A percentile compares a stretch with the other conserved stretches of the same genome.
phyloP scores from a whole-genome alignment of 2,797 vertebrate genomes.

The Lacerta viridis region DNA sequence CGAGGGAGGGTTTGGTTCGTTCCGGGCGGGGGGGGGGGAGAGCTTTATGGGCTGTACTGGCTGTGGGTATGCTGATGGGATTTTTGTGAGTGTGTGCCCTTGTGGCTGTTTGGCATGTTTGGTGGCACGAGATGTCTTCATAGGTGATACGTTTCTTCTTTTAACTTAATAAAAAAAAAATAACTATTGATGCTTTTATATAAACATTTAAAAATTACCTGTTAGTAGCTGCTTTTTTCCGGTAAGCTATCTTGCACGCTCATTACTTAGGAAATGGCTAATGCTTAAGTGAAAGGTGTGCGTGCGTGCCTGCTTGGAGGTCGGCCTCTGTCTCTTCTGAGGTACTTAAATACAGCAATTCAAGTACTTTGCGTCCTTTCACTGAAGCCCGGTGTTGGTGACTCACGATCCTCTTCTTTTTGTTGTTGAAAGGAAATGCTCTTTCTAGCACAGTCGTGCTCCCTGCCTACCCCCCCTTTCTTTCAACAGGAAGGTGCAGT shows the following conservation, averaged over 20 bases:
- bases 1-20: not conserved
- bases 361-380: conserved; percentile 2
- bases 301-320: fast-evolving
- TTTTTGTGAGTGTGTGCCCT: not conserved
- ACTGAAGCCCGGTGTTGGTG: not conserved
- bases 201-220: conserved; percentile 41
- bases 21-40: not conserved
- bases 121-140: not conserved
- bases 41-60: not conserved
- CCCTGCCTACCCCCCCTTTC: not conserved
- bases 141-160: not conserved
- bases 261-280: not conserved
- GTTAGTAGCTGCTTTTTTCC: conserved; percentile 42
- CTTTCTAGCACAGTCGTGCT: not conserved
- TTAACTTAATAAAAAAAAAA: not conserved
- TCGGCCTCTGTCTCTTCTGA: not conserved
- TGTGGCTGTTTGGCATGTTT: not conserved
- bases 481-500: conserved; percentile 64
- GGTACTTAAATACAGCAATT: not conserved
- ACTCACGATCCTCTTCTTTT: not conserved
- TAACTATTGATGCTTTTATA: no score
- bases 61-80: not conserved
- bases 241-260: not conserved
- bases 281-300: not conserved
- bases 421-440: not conserved